These are phyloP conservation scores for Bettongia penicillata DNA, from an alignment of 2,113 vertebrate genomes.

Conservation along the genomic window DNA sequence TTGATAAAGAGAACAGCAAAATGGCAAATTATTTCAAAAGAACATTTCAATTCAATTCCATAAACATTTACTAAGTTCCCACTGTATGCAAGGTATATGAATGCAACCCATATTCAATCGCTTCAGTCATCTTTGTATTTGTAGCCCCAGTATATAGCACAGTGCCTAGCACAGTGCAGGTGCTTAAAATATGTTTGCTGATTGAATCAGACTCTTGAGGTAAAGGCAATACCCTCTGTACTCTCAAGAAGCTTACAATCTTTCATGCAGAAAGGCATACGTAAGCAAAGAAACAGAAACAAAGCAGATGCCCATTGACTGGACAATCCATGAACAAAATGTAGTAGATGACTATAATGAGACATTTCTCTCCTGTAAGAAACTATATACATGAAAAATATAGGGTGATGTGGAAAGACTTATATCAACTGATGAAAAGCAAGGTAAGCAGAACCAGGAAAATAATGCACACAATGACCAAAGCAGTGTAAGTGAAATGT, in stretches of 20 bases:
- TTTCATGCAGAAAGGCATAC: neutral
- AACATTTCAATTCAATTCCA: neutral
- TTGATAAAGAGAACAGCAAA: neutral
- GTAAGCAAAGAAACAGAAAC: neutral
- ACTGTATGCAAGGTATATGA: neutral
- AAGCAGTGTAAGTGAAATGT: neutral
- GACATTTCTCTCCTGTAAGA: neutral
- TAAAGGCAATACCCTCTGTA: neutral
- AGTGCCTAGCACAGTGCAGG: neutral
- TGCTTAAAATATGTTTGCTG: neutral
- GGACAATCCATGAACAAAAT: neutral
- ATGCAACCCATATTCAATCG: neutral
- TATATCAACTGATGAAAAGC: neutral
- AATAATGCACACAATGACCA: neutral
- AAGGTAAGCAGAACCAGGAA: neutral
- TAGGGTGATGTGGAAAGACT: neutral
- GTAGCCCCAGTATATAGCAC: neutral
- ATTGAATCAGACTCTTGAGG: neutral
- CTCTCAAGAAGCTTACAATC: neutral
- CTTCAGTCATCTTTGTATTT: neutral
- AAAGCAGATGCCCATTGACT: neutral
- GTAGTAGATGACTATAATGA: neutral
- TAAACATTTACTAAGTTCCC: neutral
- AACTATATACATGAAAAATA: neutral
- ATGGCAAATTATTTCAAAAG: constrained; percentile 19